Base-by-base conservation (phyloP, 2,888 invertebrate species). In the Mallateleia sp. region DNA sequence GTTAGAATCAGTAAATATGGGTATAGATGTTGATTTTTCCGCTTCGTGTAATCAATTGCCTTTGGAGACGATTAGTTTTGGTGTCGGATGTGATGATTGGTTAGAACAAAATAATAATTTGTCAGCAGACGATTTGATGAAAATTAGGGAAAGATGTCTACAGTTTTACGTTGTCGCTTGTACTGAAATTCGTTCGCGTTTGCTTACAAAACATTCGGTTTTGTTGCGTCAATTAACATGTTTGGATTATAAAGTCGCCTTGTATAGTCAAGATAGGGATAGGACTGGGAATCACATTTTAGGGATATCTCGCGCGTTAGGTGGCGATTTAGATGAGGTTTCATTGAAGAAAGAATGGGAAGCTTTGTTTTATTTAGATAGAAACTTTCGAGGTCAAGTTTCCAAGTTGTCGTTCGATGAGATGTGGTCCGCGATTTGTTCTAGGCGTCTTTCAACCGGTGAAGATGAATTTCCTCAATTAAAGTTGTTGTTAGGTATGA, bases 161-260 rank as follows among this genome's bases (percentile, higher is more conserved):
- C 22, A 67, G 7, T 78, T 78, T 60, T 78, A 69, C 15, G n/a
- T 69, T n/a, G 14, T 8, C 2, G 78, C 69, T 15, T 20, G 22
- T 0, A 34, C 32, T 8, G 67, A 78, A 66, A 67, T 78, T 14
- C 42, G 50, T 5, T 45, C 24, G 9, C 66, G 78, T 15, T 47
- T 78, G 9, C n/a, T n/a, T n/a, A 32, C 75, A 2, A 34, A 22
- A 38, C 4, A 60, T 20, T 20, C 14, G 60, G 2, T 24, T n/a
- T 42, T 74, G 5, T 50, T 74, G 25, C 38, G 38, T 15, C 60
- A 74, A 47, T 34, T 60, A n/a, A 34, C 60, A 22, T 60, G 34
- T 24, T 34, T 78, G 0, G 50, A 67, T 11, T 15, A 18, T 28
- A 45, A 32, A 1, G 47, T 58, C 0, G 67, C 78, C 0, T 50